phyloP scores from a whole-genome alignment of 2,113 vertebrate genomes.

The Hyla sarda region DNA sequence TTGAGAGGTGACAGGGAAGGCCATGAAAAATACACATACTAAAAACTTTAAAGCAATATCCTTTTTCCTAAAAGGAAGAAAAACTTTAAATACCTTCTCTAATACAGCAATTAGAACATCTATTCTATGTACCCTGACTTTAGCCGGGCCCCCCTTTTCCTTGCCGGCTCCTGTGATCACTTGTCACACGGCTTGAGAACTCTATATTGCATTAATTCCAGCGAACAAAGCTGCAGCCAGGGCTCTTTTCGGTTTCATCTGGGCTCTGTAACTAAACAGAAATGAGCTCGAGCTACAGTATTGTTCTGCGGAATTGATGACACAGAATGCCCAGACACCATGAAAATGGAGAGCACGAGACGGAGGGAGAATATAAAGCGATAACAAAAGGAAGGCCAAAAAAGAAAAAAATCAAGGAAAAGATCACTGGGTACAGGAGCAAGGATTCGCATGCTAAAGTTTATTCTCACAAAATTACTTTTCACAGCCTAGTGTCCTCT shows the following conservation, averaged over 20 bases:
- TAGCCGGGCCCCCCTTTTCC: conserved; percentile 10
- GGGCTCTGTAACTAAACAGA: conserved; percentile 50
- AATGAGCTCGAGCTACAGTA: conserved; percentile 51
- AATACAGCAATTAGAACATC: conserved; percentile 35
- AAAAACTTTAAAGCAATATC: neutral
- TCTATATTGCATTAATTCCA: conserved; percentile 47
- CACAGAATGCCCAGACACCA: conserved; percentile 40
- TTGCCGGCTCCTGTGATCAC: conserved; percentile 23
- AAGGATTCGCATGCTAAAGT: neutral
- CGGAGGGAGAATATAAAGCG: neutral
- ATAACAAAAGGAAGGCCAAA: neutral
- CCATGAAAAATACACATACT: neutral
- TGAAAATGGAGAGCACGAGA: conserved; percentile 32
- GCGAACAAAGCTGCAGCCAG: conserved; percentile 41
- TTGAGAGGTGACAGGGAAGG: conserved; percentile 23
- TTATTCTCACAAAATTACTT: neutral
- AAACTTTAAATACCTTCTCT: neutral
- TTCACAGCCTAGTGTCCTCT: neutral
- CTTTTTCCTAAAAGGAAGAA: neutral
- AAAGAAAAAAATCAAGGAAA: neutral
- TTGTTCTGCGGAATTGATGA: conserved; percentile 55
- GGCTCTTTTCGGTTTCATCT: conserved; percentile 36
- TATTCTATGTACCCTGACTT: conserved; percentile 4
- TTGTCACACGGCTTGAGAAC: conserved; percentile 49
- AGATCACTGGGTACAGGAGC: neutral